These are phyloP conservation scores for Allygus modestus DNA, from an alignment of 2,888 invertebrate species.

Conservation along the genomic window DNA sequence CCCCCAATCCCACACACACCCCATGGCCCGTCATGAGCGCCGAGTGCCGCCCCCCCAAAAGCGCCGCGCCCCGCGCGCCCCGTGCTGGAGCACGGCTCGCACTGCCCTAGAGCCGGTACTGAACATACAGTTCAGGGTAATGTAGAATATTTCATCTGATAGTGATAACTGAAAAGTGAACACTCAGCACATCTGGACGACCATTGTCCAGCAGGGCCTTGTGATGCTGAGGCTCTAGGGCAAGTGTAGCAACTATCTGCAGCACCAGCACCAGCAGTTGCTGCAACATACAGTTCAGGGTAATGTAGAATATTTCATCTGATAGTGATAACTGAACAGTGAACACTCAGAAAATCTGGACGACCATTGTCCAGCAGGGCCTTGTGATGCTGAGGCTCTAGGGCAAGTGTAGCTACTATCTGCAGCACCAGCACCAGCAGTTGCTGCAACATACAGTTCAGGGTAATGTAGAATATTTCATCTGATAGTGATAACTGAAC, in stretches of 20 bases:
- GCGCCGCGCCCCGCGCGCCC: no score
- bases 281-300: conserved; percentile 78
- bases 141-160: conserved; percentile 83
- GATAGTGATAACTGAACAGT: conserved; percentile 81
- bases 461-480: no score
- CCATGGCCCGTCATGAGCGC: no score
- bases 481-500: conserved; percentile 80
- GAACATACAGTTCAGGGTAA: no score
- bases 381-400: conserved; percentile 78
- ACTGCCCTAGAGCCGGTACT: no score
- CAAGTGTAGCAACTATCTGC: conserved; percentile 79
- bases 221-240: conserved; percentile 79
- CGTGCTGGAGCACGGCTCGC: no score
- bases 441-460: conserved; percentile 75
- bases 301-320: conserved; percentile 83
- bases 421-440: conserved; percentile 80
- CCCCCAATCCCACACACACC: no score
- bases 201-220: conserved; percentile 77
- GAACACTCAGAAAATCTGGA: conserved; percentile 79
- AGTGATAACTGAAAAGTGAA: conserved; percentile 81
- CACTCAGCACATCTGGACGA: conserved; percentile 79
- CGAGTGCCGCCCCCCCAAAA: no score
- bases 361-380: conserved; percentile 78
- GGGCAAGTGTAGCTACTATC: conserved; percentile 78
- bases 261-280: conserved; percentile 81